Evolutionary conservation across 2,113 vertebrate species (phyloP).

Genomic region (Copsychus sechellarum): DNA sequence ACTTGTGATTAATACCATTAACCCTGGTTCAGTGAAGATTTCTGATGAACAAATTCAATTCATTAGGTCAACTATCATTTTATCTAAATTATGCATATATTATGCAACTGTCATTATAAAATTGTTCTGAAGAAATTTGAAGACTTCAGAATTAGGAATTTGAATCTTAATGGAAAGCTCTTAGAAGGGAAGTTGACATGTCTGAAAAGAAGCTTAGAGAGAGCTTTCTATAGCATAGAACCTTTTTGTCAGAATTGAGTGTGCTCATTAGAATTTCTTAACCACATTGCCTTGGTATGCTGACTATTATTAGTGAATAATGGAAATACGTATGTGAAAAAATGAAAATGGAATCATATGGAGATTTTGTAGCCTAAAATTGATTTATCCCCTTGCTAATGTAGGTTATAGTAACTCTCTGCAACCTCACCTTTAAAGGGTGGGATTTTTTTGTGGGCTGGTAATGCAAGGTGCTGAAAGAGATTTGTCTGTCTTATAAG

Average conservation of each 20-base stretch:
- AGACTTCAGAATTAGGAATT: background rate
- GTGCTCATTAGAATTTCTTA: background rate
- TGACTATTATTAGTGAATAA: background rate
- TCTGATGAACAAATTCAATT: background rate
- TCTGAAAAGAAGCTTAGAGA: background rate
- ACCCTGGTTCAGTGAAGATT: background rate
- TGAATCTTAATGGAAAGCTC: background rate
- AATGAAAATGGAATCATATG: background rate
- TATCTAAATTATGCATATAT: background rate
- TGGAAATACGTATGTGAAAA: background rate
- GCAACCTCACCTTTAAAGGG: background rate
- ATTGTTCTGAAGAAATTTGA: background rate
- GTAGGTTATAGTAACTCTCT: background rate
- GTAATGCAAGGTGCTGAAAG: background rate
- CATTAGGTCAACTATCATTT: background rate
- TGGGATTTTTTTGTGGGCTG: background rate
- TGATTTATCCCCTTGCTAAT: background rate
- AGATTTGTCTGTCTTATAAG: background rate
- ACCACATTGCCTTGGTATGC: background rate
- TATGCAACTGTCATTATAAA: background rate
- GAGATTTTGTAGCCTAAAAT: background rate
- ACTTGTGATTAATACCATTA: background rate
- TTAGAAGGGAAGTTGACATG: background rate
- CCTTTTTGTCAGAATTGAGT: background rate
- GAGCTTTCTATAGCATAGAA: background rate